A percentile compares a stretch with the other conserved stretches of the same genome.
These are phyloP conservation scores for Ophiodon elongatus DNA, from an alignment of 2,113 vertebrate genomes.

Conservation along the genomic window DNA sequence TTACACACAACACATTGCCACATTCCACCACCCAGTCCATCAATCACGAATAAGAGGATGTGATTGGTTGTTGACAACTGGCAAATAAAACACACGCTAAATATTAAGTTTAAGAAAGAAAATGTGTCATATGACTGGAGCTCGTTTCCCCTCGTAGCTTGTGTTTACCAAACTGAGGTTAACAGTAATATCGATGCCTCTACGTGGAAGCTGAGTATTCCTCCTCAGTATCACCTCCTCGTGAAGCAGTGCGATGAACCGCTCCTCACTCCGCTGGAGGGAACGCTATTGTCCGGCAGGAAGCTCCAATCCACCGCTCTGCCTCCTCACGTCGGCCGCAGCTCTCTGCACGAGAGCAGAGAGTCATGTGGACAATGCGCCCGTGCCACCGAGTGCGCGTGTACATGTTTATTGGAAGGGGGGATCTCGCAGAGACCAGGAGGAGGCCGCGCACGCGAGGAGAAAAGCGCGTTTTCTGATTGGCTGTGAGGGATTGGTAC, in stretches of 20 bases:
- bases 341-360: neutral
- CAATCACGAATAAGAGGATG: neutral
- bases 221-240: too few relatives aligned
- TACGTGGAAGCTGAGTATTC: too few relatives aligned
- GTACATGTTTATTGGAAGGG: neutral
- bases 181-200: too few relatives aligned
- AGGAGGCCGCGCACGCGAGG: slow-evolving; percentile 29
- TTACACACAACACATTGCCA: neutral
- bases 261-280: neutral
- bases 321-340: neutral
- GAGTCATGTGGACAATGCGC: neutral
- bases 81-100: neutral
- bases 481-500: slow-evolving; percentile 75
- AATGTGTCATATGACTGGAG: too few relatives aligned
- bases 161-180: neutral
- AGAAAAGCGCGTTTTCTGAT: slow-evolving; percentile 49
- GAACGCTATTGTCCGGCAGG: neutral
- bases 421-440: neutral
- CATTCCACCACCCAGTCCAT: too few relatives aligned
- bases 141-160: too few relatives aligned
- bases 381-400: neutral
- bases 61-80: neutral
- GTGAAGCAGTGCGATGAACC: too few relatives aligned
- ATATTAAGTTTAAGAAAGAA: too few relatives aligned
- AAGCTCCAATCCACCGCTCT: neutral